Conservation (phyloP, 2,888 invertebrate species). For the Drosophila sordidapex region DNA sequence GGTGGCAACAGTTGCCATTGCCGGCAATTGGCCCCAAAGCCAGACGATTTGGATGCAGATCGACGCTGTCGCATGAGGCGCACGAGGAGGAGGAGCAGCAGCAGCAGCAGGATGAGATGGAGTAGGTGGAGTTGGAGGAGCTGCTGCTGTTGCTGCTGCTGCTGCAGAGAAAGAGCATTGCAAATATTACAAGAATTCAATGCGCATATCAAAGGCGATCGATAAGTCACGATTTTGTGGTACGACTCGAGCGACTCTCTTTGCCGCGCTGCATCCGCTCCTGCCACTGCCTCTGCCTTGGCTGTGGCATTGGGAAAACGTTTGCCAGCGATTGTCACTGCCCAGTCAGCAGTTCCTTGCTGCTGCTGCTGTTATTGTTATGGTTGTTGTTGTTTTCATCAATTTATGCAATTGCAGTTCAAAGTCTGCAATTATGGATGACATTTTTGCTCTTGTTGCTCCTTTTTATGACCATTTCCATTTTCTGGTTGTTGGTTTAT, state of each 20-base stretch:
- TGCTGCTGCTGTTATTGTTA: slow-evolving; percentile 1
- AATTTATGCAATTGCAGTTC: slow-evolving; percentile 76
- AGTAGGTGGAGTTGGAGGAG: slow-evolving; percentile 20
- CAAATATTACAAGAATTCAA: slow-evolving; percentile 84
- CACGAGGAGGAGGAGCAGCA: slow-evolving; percentile 12
- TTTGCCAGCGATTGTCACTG: slow-evolving; percentile 11
- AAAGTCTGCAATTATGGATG: slow-evolving; percentile 80
- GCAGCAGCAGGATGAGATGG: not conserved
- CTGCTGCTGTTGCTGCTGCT: slow-evolving; percentile 28
- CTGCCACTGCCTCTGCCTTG: slow-evolving; percentile 3
- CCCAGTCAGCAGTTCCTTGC: slow-evolving; percentile 26
- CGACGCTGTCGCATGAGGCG: slow-evolving; percentile 23
- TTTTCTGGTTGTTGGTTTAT: slow-evolving; percentile 23
- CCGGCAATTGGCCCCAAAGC: slow-evolving; percentile 66
- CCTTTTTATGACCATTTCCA: slow-evolving; percentile 32
- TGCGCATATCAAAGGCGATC: slow-evolving; percentile 85
- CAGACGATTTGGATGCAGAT: slow-evolving; percentile 48
- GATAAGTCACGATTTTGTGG: slow-evolving; percentile 84
- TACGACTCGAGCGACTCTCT: slow-evolving; percentile 54
- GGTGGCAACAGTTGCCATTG: slow-evolving; percentile 63
- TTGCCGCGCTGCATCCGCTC: slow-evolving; percentile 1
- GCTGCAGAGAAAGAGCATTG: slow-evolving; percentile 38
- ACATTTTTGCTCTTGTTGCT: slow-evolving; percentile 70
- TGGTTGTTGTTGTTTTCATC: slow-evolving; percentile 58
- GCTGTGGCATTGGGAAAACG: not conserved